Conservation (phyloP, 1,140 invertebrate species). For the Anadara kagoshimensis region DNA sequence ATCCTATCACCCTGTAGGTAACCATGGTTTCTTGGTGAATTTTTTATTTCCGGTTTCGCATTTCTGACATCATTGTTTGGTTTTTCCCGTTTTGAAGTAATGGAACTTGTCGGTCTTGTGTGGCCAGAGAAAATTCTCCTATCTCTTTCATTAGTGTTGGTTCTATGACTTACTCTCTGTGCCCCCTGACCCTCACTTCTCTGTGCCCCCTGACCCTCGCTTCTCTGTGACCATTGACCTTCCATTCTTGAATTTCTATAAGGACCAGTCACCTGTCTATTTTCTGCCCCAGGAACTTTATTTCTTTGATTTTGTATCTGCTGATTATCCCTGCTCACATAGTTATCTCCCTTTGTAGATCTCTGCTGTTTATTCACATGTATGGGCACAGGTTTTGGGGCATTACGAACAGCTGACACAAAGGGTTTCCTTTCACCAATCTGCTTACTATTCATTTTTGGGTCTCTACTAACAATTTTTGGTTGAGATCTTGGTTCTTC, state of each 20-base stretch:
- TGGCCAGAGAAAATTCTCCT: too few species aligned
- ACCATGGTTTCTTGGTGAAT: slow-evolving; percentile 3
- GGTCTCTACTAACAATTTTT: background rate
- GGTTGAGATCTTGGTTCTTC: slow-evolving; percentile 10
- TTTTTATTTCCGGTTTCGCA: slow-evolving; percentile 11
- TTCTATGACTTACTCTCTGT: too few species aligned
- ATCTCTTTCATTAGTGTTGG: too few species aligned
- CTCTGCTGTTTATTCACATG: background rate
- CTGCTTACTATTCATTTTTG: background rate
- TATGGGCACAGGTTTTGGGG: too few species aligned
- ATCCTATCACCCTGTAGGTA: slow-evolving; percentile 1
- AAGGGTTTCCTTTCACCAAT: slow-evolving; percentile 10
- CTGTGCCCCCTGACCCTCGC: background rate
- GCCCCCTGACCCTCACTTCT: too few species aligned
- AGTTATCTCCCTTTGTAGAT: background rate
- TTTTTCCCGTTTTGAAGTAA: background rate
- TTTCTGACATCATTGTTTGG: background rate
- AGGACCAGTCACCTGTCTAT: background rate
- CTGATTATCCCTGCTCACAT: background rate
- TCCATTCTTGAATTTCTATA: background rate
- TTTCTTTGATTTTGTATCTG: slow-evolving; percentile 13
- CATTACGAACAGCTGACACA: slow-evolving; percentile 17
- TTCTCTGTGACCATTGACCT: slow-evolving; percentile 13
- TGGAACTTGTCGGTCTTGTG: background rate
- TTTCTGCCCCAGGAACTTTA: slow-evolving; percentile 22